Conservation (phyloP, 2,797 vertebrate genomes). For the Paratrypauchen microcephalus region DNA sequence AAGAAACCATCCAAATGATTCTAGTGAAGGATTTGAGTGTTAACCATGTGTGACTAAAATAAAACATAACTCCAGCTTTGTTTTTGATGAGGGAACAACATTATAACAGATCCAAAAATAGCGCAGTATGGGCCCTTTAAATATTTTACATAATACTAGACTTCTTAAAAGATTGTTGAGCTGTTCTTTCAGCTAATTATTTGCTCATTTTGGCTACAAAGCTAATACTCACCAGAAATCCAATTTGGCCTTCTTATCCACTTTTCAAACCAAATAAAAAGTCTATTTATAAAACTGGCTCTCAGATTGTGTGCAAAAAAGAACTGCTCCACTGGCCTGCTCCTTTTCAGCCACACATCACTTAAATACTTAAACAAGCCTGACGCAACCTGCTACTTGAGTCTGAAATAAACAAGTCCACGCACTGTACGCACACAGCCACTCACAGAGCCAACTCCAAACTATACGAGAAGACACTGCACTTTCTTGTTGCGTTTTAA, state of each 20-base stretch:
- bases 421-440: not conserved
- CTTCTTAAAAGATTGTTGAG: not conserved
- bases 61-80: too few relatives aligned
- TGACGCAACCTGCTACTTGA: conserved; percentile 7
- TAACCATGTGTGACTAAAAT: not conserved
- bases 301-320: conserved; percentile 6
- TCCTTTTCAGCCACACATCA: conserved; percentile 1
- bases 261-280: not conserved
- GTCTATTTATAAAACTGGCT: not conserved
- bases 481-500: not conserved
- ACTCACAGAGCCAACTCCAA: not conserved
- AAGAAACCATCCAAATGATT: too few relatives aligned
- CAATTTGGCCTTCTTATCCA: not conserved
- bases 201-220: conserved; percentile 2
- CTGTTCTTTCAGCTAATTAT: not conserved
- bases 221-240: not conserved
- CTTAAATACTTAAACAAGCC: conserved; percentile 4
- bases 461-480: not conserved
- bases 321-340: not conserved
- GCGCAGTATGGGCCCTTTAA: not conserved
- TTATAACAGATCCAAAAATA: too few relatives aligned
- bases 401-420: conserved; percentile 11
- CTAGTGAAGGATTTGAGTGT: too few relatives aligned
- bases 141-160: not conserved
- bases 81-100: too few relatives aligned